Conservation (phyloP, 2,888 invertebrate species). For the Ophion ellenae region DNA sequence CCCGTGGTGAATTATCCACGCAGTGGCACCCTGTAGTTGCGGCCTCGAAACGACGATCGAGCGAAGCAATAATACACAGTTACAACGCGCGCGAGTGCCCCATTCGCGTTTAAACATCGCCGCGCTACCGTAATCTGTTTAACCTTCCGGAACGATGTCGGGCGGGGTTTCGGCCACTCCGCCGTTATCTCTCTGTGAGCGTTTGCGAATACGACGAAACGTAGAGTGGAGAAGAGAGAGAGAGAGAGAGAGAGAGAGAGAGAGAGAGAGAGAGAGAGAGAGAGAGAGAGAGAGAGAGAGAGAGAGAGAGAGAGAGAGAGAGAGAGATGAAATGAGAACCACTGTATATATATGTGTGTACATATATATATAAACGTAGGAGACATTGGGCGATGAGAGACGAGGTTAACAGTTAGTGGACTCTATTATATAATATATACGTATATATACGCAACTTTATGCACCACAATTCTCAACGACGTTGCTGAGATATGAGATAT, state of each 20-base stretch:
- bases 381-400: conserved; percentile 40
- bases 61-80: conserved; percentile 54
- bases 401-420: conserved; percentile 44
- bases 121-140: conserved; percentile 79
- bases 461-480: conserved; percentile 31
- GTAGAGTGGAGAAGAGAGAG: conserved; percentile 69
- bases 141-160: conserved; percentile 80
- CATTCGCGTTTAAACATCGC: conserved; percentile 80
- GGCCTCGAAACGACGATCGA: conserved; percentile 38
- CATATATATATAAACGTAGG: conserved; percentile 18
- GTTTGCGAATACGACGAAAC: conserved; percentile 76
- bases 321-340: conserved; percentile 62
- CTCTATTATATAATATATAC: conserved; percentile 10
- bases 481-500: conserved; percentile 20
- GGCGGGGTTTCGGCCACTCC: conserved; percentile 68
- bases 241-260: not conserved
- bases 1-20: conserved; percentile 30
- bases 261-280: conserved; percentile 58
- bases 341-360: conserved; percentile 23
- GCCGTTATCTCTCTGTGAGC: conserved; percentile 69
- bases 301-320: conserved; percentile 57
- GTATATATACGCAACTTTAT: not conserved
- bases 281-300: not conserved
- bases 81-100: conserved; percentile 67
- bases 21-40: conserved; percentile 23